phyloP scores from a whole-genome alignment of 2,113 vertebrate genomes.

The Pontoporia blainvillei region DNA sequence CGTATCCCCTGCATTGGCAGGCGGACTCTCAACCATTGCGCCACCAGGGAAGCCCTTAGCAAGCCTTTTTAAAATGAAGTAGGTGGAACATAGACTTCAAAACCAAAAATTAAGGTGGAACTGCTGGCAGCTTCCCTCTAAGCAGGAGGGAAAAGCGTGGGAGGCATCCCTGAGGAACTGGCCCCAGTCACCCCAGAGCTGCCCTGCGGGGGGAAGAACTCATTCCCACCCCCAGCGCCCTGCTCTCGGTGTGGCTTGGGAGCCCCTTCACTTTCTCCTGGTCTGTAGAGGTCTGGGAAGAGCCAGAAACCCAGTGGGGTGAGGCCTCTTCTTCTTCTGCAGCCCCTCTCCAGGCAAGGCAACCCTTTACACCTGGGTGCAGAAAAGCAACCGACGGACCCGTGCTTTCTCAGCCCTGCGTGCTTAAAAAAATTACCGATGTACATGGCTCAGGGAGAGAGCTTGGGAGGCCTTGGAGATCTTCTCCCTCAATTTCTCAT shows the following conservation, averaged over 20 bases:
- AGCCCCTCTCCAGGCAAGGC: neutral
- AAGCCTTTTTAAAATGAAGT: neutral
- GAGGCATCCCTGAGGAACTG: neutral
- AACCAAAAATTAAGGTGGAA: neutral
- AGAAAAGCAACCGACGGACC: neutral
- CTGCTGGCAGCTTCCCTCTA: neutral
- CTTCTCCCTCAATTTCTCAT: neutral
- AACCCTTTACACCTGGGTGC: neutral
- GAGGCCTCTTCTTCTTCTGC: neutral
- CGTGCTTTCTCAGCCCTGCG: neutral
- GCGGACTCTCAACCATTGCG: too few relatives aligned
- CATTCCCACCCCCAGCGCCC: neutral
- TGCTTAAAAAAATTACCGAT: neutral
- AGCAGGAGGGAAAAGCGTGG: neutral
- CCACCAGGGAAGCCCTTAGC: neutral
- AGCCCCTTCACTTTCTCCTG: neutral
- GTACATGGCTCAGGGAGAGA: neutral
- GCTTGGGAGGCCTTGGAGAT: neutral
- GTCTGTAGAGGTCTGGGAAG: neutral
- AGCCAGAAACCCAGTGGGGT: neutral
- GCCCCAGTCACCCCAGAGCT: neutral
- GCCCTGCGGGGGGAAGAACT: neutral
- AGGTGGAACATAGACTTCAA: neutral
- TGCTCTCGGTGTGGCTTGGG: neutral
- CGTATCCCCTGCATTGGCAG: too few relatives aligned